Percentiles rank a stretch among this genome's conserved stretches.
Conservation (phyloP, 1,140 invertebrate genomes). For the Condylostylus longicornis region DNA sequence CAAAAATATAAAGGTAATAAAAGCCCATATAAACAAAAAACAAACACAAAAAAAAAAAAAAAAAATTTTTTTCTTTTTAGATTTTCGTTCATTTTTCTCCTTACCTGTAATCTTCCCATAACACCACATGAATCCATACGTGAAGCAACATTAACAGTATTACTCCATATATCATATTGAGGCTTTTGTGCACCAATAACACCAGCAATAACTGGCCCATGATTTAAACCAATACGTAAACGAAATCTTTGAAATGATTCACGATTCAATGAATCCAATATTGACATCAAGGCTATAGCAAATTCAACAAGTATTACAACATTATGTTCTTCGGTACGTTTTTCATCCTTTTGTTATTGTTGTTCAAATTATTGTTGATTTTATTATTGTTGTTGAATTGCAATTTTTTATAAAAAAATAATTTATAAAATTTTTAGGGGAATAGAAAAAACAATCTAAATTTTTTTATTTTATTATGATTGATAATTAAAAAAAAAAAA, state of each 20-base stretch:
- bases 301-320: constrained; percentile 85
- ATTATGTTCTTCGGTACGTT: constrained; percentile 68
- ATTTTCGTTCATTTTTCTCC: too few species aligned
- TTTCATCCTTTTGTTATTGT: constrained; percentile 44
- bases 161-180: constrained; percentile 97
- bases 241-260: constrained; percentile 94
- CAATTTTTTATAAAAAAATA: too few species aligned
- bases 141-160: constrained; percentile 91
- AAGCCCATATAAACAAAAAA: not conserved
- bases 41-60: not conserved
- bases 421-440: too few species aligned
- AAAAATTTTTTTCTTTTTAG: not conserved
- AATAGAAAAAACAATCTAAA: too few species aligned
- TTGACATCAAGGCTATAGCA: constrained; percentile 78
- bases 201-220: constrained; percentile 86
- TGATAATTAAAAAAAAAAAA: too few species aligned
- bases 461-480: too few species aligned
- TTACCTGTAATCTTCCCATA: constrained; percentile 68
- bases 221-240: constrained; percentile 80
- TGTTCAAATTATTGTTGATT: too few species aligned
- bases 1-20: too few species aligned
- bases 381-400: too few species aligned
- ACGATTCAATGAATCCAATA: constrained; percentile 87
- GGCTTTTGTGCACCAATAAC: constrained; percentile 94
- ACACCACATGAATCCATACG: constrained; percentile 92